Conservation (phyloP, 2,888 invertebrate genomes). For the Coelogynopora nodosa region DNA sequence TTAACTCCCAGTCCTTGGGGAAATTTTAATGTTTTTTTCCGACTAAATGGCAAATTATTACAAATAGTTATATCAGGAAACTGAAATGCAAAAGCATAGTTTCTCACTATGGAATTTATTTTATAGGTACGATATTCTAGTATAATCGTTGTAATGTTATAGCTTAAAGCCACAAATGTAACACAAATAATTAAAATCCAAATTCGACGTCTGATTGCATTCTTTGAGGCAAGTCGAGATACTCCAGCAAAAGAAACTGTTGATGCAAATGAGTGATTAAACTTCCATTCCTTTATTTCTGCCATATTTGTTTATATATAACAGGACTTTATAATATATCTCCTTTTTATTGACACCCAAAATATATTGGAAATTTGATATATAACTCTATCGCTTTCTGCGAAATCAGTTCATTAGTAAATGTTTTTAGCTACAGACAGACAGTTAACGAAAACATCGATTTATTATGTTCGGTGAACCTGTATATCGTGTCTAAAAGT, state of each 20-base stretch:
- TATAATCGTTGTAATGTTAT: background rate
- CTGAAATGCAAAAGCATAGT: background rate
- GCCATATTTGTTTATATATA: too few relatives aligned
- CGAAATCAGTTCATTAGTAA: too few relatives aligned
- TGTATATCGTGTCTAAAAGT: too few relatives aligned
- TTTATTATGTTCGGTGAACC: too few relatives aligned
- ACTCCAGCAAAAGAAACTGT: background rate
- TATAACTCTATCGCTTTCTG: too few relatives aligned
- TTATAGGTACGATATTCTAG: background rate
- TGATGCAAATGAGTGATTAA: background rate
- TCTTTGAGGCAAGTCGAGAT: background rate
- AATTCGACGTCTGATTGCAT: background rate
- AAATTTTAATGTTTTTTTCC: background rate
- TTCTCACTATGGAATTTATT: background rate
- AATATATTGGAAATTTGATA: too few relatives aligned
- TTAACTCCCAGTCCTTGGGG: background rate
- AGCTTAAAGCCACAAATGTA: background rate
- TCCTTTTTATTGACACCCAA: too few relatives aligned
- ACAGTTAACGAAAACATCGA: too few relatives aligned
- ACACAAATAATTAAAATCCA: background rate
- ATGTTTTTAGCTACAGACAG: too few relatives aligned
- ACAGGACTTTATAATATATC: too few relatives aligned
- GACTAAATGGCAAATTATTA: background rate
- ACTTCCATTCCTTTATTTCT: too few relatives aligned
- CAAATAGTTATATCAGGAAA: background rate